A percentile compares a stretch with the other conserved stretches of the same genome.
These are phyloP conservation scores for Dipodomys merriami DNA, from an alignment of 2,113 vertebrate genomes.

Conservation along the genomic window DNA sequence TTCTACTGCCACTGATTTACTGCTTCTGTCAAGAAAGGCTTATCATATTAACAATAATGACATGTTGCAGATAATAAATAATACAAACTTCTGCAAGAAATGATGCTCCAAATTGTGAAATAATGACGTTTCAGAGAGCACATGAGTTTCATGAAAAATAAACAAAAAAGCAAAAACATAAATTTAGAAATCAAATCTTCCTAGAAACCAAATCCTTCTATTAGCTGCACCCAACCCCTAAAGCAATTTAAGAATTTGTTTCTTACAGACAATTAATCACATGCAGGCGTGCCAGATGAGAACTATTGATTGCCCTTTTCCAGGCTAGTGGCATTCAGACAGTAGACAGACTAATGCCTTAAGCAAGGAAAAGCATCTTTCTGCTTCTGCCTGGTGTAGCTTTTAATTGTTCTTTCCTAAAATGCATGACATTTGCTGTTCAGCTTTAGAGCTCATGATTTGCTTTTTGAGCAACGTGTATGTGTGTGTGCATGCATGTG, in stretches of 20 bases:
- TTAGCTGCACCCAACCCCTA: slow-evolving; percentile 86
- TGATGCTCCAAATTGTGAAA: slow-evolving; percentile 59
- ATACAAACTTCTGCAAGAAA: slow-evolving; percentile 66
- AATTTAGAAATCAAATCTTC: too few relatives aligned
- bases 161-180: too few relatives aligned
- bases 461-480: slow-evolving; percentile 74
- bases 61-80: slow-evolving; percentile 65
- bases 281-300: slow-evolving; percentile 91
- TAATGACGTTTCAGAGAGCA: slow-evolving; percentile 69
- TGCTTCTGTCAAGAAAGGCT: slow-evolving; percentile 56
- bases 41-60: slow-evolving; percentile 49
- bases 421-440: slow-evolving; percentile 89
- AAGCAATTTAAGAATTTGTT: slow-evolving; percentile 90
- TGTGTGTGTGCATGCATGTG: too few relatives aligned
- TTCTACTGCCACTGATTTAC: slow-evolving; percentile 62
- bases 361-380: slow-evolving; percentile 86
- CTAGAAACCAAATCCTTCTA: slow-evolving; percentile 69
- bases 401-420: slow-evolving; percentile 94
- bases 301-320: slow-evolving; percentile 96
- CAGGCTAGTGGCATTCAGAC: slow-evolving; percentile 92
- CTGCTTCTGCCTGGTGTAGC: slow-evolving; percentile 85
- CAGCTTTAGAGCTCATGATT: slow-evolving; percentile 84
- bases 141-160: slow-evolving; percentile 74
- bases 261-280: slow-evolving; percentile 93
- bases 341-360: slow-evolving; percentile 93